These are phyloP conservation scores for Drosophila diplacantha DNA, from an alignment of 2,888 invertebrate genomes.

Conservation along the genomic window DNA sequence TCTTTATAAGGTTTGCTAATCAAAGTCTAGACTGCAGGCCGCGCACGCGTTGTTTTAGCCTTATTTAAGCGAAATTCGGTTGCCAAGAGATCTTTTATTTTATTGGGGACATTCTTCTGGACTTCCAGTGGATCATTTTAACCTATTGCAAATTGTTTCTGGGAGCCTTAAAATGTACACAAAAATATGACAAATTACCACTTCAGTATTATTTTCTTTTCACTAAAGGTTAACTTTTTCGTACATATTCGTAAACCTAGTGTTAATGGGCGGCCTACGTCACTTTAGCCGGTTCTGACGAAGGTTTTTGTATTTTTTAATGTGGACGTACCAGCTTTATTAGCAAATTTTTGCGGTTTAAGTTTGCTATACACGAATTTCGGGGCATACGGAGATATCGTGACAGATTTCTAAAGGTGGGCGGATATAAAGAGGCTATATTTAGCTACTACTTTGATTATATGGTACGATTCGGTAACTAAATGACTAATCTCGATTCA, in stretches of 20 bases:
- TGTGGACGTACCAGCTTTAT: conserved; percentile 29
- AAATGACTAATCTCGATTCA: conserved; percentile 27
- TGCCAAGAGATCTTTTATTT: conserved; percentile 8
- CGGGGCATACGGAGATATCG: conserved; percentile 29
- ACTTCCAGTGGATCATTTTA: neutral
- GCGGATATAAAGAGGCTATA: conserved; percentile 42
- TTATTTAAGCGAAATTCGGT: conserved; percentile 26
- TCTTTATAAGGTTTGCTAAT: conserved; percentile 57
- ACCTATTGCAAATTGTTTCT: neutral
- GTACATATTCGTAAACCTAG: conserved; percentile 29
- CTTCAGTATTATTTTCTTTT: neutral
- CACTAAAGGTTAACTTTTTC: conserved; percentile 1
- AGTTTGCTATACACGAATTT: conserved; percentile 37
- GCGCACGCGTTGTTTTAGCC: conserved; percentile 19
- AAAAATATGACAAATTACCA: neutral
- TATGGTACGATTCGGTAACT: conserved; percentile 32
- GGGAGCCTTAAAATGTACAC: neutral
- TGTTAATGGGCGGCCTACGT: conserved; percentile 57
- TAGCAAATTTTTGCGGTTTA: conserved; percentile 56
- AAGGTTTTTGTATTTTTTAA: conserved; percentile 42
- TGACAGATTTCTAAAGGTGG: conserved; percentile 57
- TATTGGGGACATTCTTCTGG: neutral
- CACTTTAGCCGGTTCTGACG: conserved; percentile 48
- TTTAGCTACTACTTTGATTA: conserved; percentile 37
- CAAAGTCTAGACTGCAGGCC: conserved; percentile 52